phyloP scores from a whole-genome alignment of 2,113 vertebrate species.

The Thalassoma bifasciatum region DNA sequence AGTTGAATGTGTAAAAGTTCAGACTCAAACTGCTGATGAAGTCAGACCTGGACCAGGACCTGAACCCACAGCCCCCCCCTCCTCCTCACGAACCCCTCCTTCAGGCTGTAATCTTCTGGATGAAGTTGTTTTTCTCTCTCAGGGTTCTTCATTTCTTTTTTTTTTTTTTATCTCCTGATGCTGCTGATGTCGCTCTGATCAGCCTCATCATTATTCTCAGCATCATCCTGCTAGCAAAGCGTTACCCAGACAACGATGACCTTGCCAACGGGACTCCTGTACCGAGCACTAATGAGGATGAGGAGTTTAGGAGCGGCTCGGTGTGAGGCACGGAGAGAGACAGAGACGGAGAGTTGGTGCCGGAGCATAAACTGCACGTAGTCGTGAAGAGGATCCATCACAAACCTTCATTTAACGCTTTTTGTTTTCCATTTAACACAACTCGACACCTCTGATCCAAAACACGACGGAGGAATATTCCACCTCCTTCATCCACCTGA shows the following conservation, averaged over 20 bases:
- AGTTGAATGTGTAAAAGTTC: neutral
- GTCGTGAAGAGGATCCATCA: too few species aligned
- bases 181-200: constrained; percentile 46
- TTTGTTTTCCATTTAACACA: too few species aligned
- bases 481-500: too few species aligned
- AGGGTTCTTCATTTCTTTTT: too few species aligned
- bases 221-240: constrained; percentile 35
- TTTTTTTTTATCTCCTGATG: constrained; percentile 12
- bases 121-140: constrained; percentile 25
- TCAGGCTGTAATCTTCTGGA: constrained; percentile 44
- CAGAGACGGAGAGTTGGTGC: neutral
- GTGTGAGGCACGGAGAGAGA: neutral
- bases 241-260: constrained; percentile 32
- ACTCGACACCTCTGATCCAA: too few species aligned
- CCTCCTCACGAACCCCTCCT: neutral
- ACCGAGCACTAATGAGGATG: constrained; percentile 46
- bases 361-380: neutral
- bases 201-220: constrained; percentile 63
- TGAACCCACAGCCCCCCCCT: too few species aligned
- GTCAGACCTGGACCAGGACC: neutral
- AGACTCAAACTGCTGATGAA: neutral
- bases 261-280: constrained; percentile 48
- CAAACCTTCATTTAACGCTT: too few species aligned
- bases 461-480: too few species aligned
- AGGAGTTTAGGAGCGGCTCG: neutral